Evolutionary conservation across 1,140 invertebrate genomes (phyloP).

Genomic region (Ruditapes philippinarum): DNA sequence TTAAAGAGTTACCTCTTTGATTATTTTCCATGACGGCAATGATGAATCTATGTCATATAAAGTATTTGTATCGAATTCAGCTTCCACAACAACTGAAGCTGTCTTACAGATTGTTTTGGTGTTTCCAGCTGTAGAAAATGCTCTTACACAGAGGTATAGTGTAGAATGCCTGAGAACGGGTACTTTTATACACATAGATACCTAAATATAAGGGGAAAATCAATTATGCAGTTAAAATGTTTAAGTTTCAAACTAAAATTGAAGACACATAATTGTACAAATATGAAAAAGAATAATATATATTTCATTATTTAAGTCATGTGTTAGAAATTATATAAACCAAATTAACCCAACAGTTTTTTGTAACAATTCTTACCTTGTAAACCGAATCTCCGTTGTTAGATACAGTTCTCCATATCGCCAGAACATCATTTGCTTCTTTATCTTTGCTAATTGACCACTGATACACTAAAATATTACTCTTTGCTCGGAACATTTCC

Average conservation of each 20-base stretch:
- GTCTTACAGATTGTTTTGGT: background rate
- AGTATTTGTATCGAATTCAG: background rate
- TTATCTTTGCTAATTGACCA: conserved; percentile 30
- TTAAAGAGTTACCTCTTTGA: conserved; percentile 45
- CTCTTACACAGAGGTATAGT: conserved; percentile 17
- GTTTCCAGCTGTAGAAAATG: background rate
- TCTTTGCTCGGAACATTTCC: background rate
- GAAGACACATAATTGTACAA: no score
- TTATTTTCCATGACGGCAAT: background rate
- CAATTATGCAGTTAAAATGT: no score
- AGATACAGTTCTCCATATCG: background rate
- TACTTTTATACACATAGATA: conserved; percentile 13
- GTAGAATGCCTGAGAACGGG: background rate
- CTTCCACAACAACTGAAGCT: background rate
- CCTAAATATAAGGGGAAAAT: no score
- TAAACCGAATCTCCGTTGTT: background rate
- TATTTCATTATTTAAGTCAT: no score
- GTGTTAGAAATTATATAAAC: no score
- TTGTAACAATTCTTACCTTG: conserved; percentile 29
- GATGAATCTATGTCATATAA: conserved; percentile 48
- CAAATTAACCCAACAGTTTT: no score
- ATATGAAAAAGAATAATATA: no score
- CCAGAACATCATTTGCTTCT: background rate
- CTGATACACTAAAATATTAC: background rate
- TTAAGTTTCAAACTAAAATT: no score